A percentile compares a stretch with the other conserved stretches of the same genome.
Conservation (phyloP, 2,113 vertebrate genomes). For the Notiomystis cincta region DNA sequence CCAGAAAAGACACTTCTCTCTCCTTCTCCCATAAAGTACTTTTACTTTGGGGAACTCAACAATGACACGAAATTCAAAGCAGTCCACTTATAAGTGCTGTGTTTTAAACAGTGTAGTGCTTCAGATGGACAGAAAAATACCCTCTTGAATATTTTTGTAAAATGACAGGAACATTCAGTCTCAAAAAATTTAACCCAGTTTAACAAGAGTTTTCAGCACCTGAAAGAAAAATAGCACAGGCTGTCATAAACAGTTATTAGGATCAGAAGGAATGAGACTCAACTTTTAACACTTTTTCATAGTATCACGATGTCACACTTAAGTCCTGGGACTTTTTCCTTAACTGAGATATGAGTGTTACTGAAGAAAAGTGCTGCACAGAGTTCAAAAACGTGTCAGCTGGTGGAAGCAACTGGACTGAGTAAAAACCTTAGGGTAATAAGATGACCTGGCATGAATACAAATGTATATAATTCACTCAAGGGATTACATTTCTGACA, state of each 20-base stretch:
- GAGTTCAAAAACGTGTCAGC: neutral
- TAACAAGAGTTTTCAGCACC: neutral
- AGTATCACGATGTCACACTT: neutral
- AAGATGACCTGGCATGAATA: neutral
- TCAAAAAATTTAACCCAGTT: neutral
- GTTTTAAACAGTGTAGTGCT: neutral
- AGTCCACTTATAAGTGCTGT: neutral
- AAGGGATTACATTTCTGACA: constrained; percentile 1
- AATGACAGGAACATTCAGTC: neutral
- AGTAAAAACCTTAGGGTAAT: neutral
- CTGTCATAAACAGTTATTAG: constrained; percentile 11
- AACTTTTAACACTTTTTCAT: neutral
- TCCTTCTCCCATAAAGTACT: neutral
- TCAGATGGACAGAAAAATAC: neutral
- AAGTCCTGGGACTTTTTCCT: neutral
- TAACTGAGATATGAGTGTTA: neutral
- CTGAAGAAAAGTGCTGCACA: neutral
- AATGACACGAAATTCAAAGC: neutral
- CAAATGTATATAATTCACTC: neutral
- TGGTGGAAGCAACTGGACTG: neutral
- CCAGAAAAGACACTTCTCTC: neutral
- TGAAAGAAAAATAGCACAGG: neutral
- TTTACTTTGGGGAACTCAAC: neutral
- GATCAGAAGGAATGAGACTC: neutral
- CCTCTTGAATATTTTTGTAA: neutral